Conservation (phyloP, 1,140 invertebrate genomes). For the Chlorops oryzae region DNA sequence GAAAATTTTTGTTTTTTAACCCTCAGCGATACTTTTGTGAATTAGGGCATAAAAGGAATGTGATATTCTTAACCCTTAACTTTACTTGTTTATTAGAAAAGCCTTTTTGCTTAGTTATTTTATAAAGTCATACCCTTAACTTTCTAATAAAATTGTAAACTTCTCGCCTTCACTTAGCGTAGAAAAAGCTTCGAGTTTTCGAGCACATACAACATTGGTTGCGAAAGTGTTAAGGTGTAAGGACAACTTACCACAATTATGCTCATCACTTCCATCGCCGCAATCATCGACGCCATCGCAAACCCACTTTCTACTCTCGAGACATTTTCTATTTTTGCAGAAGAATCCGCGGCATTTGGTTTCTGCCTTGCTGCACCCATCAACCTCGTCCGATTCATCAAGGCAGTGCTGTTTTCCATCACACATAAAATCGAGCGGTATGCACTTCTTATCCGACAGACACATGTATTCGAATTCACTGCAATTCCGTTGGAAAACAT, state of each 20-base stretch:
- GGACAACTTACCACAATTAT: conserved; percentile 53
- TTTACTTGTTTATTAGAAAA: no score
- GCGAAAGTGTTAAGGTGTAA: neutral
- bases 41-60: no score
- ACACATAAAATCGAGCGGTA: conserved; percentile 61
- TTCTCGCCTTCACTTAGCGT: no score
- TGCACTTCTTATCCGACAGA: conserved; percentile 56
- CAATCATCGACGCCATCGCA: conserved; percentile 55
- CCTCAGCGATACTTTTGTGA: no score
- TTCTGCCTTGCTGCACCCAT: conserved; percentile 47
- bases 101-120: no score
- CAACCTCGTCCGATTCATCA: conserved; percentile 68
- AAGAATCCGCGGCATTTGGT: conserved; percentile 31
- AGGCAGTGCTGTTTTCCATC: conserved; percentile 70
- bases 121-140: no score
- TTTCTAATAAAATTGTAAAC: no score
- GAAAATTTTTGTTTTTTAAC: no score
- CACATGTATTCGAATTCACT: conserved; percentile 53
- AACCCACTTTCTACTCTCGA: conserved; percentile 31
- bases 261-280: conserved; percentile 60
- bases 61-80: no score
- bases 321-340: conserved; percentile 35
- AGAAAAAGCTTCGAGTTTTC: no score
- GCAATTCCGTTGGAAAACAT: conserved; percentile 39
- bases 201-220: no score